Conservation (phyloP, 2,888 invertebrate species). For the Agriopis aurantiaria region DNA sequence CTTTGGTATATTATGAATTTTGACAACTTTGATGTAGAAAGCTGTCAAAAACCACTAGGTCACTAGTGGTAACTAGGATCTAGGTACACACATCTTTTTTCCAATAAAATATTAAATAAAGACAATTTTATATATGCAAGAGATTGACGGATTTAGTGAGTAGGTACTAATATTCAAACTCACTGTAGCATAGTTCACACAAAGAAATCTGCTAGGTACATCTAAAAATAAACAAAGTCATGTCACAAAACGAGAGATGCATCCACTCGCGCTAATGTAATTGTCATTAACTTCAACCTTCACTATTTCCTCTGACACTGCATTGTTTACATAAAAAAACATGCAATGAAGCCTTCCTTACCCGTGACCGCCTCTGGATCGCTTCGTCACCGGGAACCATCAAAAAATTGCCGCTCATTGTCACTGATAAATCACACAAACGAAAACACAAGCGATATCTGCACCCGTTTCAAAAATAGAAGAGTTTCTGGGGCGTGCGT, state of each 20-base stretch:
- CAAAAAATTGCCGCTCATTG: constrained; percentile 83
- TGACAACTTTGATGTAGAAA: too few relatives aligned
- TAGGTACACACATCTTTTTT: too few relatives aligned
- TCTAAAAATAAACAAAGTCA: constrained; percentile 11
- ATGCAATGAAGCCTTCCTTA: constrained; percentile 69
- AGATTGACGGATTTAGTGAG: too few relatives aligned
- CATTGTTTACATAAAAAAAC: constrained; percentile 33
- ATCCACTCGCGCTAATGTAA: constrained; percentile 19
- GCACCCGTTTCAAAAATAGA: constrained; percentile 55
- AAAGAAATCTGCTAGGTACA: background rate
- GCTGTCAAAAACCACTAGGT: too few relatives aligned
- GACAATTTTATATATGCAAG: too few relatives aligned
- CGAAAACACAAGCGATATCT: constrained; percentile 56
- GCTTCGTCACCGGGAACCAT: constrained; percentile 80
- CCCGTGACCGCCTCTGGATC: constrained; percentile 75
- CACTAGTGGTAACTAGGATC: too few relatives aligned
- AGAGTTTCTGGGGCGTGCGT: constrained; percentile 66
- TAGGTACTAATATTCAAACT: background rate
- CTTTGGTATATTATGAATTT: too few relatives aligned
- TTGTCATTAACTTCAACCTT: constrained; percentile 28
- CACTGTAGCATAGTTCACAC: background rate
- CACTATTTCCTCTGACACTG: constrained; percentile 21
- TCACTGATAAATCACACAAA: constrained; percentile 57
- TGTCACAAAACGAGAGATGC: background rate
- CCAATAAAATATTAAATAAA: too few relatives aligned